These are phyloP conservation scores for Julus scandinavius DNA, from an alignment of 2,888 invertebrate species.

Conservation along the genomic window DNA sequence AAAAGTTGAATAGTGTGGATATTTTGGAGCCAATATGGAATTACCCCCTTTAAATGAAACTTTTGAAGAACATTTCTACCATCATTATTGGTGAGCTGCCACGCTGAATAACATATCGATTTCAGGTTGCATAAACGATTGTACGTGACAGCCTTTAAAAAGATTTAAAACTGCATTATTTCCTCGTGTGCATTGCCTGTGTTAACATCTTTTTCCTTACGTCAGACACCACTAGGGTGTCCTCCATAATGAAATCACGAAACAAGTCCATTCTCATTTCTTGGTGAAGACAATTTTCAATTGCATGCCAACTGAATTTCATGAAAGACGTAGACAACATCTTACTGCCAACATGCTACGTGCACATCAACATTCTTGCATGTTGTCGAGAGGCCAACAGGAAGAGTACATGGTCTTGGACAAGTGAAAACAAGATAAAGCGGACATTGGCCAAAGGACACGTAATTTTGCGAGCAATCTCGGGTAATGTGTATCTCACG, in stretches of 20 bases:
- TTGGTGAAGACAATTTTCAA: background rate
- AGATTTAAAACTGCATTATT: background rate
- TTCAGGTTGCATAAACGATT: too few species aligned
- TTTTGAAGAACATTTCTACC: too few species aligned
- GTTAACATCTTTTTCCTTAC: background rate
- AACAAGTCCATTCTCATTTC: background rate
- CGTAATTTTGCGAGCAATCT: background rate
- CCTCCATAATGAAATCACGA: background rate
- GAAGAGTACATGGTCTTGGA: background rate
- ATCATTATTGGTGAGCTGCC: too few species aligned
- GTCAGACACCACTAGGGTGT: background rate
- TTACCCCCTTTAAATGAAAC: too few species aligned
- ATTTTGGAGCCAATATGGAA: too few species aligned
- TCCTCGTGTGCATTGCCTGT: background rate
- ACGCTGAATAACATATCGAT: too few species aligned
- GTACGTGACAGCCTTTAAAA: background rate
- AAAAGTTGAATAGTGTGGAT: too few species aligned
- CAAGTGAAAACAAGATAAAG: background rate
- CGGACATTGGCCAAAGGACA: background rate
- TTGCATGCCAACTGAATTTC: background rate
- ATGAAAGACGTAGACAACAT: background rate
- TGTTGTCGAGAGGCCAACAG: background rate
- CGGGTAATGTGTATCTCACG: background rate
- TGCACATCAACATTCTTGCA: background rate
- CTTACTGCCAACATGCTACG: background rate